Percentiles rank a stretch among this genome's conserved stretches.
phyloP scores from a whole-genome alignment of 92 coral and sea anemone species.

The Montipora capitata region DNA sequence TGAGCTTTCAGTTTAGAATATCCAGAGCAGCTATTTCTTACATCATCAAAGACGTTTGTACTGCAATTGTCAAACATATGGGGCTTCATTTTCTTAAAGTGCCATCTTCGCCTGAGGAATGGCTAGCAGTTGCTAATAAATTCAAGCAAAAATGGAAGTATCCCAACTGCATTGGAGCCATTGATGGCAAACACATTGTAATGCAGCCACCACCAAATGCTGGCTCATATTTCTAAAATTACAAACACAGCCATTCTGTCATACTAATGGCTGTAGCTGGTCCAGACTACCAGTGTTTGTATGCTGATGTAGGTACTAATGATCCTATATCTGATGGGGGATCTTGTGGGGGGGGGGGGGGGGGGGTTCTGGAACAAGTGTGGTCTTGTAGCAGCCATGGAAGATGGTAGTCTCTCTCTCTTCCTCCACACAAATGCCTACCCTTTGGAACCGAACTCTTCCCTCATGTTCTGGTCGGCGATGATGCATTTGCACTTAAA shows the following conservation, averaged over 20 bases:
- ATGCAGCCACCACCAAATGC: constrained; percentile 1
- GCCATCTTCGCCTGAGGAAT: constrained; percentile 20
- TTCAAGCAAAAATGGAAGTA: constrained; percentile 26
- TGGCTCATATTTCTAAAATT: constrained; percentile 24
- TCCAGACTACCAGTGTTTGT: constrained; percentile 4
- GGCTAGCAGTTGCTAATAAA: constrained; percentile 15
- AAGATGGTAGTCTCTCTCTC: constrained; percentile 55
- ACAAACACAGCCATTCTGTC: neutral
- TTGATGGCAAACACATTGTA: too few species aligned
- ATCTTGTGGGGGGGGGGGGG: too few species aligned
- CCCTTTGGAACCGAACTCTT: constrained; percentile 48
- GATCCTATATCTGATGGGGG: constrained; percentile 62
- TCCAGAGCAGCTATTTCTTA: too few species aligned
- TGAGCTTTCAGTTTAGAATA: too few species aligned
- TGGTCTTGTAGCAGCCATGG: constrained; percentile 55
- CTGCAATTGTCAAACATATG: constrained; percentile 24
- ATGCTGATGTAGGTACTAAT: neutral
- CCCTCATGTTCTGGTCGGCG: too few species aligned
- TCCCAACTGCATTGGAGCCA: constrained; percentile 6
- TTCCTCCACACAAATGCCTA: constrained; percentile 64
- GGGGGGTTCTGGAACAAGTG: constrained; percentile 79
- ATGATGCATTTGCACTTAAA: too few species aligned
- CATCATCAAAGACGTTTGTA: too few species aligned
- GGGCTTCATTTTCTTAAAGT: constrained; percentile 15
- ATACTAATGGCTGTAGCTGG: neutral